Evolutionary conservation across 2,797 vertebrate species (phyloP).

Genomic region (Phataginus tricuspis): DNA sequence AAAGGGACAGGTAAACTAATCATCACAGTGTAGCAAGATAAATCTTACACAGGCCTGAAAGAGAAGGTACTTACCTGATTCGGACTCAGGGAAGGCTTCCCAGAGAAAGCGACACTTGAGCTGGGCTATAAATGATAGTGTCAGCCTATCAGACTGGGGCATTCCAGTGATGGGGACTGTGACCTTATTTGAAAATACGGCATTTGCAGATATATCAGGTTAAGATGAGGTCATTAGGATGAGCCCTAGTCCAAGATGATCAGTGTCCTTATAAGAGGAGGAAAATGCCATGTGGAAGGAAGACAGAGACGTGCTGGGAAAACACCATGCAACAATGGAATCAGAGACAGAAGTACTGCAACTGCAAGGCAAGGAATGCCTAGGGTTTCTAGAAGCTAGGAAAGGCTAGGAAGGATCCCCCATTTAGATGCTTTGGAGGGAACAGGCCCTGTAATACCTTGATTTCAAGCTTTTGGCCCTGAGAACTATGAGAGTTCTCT

Average conservation of each 20-base stretch:
- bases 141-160: not conserved
- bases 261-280: not conserved
- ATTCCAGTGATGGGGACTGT: not conserved
- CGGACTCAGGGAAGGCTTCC: not conserved
- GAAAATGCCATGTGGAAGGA: not conserved
- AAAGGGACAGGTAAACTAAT: not conserved
- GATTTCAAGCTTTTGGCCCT: not conserved
- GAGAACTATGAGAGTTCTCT: not conserved
- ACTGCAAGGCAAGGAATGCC: not conserved
- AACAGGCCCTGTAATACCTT: not conserved
- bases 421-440: not conserved
- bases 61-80: not conserved
- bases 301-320: not conserved
- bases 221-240: not conserved
- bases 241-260: not conserved
- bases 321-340: not conserved
- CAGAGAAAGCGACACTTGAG: not conserved
- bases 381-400: not conserved
- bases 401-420: not conserved
- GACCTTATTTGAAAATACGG: not conserved
- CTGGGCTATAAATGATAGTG: not conserved
- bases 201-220: not conserved
- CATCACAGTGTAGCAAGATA: not conserved
- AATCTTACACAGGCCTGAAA: not conserved
- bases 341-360: not conserved